phyloP scores from a whole-genome alignment of 2,797 vertebrate genomes.

The Parotocinclus haroldoi region DNA sequence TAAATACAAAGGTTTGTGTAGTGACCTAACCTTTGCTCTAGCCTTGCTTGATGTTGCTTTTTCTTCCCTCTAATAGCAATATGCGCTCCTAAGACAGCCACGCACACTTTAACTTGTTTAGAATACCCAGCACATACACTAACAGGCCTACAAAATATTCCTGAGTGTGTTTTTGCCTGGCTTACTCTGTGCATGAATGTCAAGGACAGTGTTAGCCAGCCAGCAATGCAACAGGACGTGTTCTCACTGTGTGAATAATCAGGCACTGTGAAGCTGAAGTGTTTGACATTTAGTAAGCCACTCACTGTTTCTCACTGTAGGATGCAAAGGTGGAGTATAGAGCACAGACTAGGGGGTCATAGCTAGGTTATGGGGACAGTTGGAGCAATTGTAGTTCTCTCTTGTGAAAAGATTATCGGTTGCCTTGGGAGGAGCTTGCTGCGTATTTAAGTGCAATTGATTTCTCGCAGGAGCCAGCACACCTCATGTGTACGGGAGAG shows the following conservation, averaged over 20 bases:
- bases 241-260: conserved; percentile 43
- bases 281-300: conserved; percentile 43
- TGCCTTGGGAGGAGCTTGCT: conserved; percentile 29
- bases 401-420: conserved; percentile 41
- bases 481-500: conserved; percentile 42
- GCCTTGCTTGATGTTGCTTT: no score
- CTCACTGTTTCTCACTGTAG: conserved; percentile 2
- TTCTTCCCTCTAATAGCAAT: no score
- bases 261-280: conserved; percentile 35
- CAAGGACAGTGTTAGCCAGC: conserved; percentile 45
- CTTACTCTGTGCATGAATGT: conserved; percentile 38
- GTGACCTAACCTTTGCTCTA: no score
- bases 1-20: no score
- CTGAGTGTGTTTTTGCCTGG: conserved; percentile 8
- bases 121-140: conserved; percentile 11
- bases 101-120: not conserved
- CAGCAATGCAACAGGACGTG: conserved; percentile 43
- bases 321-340: conserved; percentile 21
- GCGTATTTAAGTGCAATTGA: conserved; percentile 39
- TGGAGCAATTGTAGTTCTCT: conserved; percentile 3
- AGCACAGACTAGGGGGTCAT: not conserved
- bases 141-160: conserved; percentile 29
- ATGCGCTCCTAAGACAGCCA: conserved; percentile 24
- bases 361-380: not conserved
- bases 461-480: conserved; percentile 40